Percentiles rank a stretch among this genome's conserved stretches.
Evolutionary conservation across 2,113 vertebrate genomes (phyloP).

Genomic region (Gasterosteus aculeatus): DNA sequence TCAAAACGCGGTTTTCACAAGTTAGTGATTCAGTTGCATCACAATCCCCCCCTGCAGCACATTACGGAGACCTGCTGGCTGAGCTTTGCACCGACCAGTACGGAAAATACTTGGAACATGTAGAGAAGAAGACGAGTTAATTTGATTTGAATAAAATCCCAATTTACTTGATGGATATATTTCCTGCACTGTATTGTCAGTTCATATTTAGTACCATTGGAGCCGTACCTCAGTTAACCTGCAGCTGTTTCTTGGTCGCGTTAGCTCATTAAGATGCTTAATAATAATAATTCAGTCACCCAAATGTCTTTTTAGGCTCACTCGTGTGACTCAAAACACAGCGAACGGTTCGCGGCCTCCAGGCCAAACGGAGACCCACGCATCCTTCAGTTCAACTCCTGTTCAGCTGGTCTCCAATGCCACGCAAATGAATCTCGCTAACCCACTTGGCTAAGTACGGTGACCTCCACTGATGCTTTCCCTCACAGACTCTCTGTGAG

Average conservation of each 20-base stretch:
- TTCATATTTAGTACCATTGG: neutral
- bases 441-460: conserved; percentile 20
- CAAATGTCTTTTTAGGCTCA: conserved; percentile 34
- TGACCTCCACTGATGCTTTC: conserved; percentile 10
- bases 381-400: conserved; percentile 26
- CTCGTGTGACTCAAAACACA: conserved; percentile 36
- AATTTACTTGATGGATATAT: neutral
- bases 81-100: conserved; percentile 8
- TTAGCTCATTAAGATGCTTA: neutral
- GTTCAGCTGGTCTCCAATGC: conserved; percentile 22
- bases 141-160: neutral
- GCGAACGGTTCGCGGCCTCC: conserved; percentile 41
- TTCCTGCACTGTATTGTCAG: neutral
- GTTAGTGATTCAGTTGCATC: conserved; percentile 51
- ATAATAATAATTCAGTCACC: conserved; percentile 21
- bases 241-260: neutral
- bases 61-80: conserved; percentile 39
- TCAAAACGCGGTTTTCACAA: conserved; percentile 60
- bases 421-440: conserved; percentile 1
- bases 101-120: conserved; percentile 10
- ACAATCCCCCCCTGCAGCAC: conserved; percentile 36
- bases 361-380: conserved; percentile 7
- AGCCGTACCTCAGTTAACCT: conserved; percentile 6
- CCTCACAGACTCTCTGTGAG: neutral
- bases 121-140: neutral